These are phyloP conservation scores for Colletes gigas DNA, from an alignment of 1,140 invertebrate species.

Conservation along the genomic window DNA sequence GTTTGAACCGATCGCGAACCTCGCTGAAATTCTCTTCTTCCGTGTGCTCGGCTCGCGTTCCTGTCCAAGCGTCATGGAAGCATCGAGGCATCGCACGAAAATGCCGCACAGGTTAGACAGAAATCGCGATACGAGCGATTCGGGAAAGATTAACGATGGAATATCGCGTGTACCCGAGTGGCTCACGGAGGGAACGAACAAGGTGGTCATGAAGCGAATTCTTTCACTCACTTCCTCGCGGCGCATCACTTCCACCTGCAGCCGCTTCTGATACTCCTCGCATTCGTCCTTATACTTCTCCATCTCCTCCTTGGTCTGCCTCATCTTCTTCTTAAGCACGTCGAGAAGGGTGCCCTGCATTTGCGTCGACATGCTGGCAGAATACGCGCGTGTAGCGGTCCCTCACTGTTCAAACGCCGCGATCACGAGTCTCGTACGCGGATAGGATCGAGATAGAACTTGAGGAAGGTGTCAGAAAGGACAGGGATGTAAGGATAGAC, in stretches of 20 bases:
- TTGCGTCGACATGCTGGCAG: constrained; percentile 89
- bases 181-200: constrained; percentile 14
- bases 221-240: constrained; percentile 94
- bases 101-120: constrained; percentile 12
- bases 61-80: not conserved
- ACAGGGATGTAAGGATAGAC: not conserved
- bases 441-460: not conserved
- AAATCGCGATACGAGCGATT: not conserved
- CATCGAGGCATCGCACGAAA: not conserved
- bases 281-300: constrained; percentile 98
- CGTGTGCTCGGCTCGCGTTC: not conserved
- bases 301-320: constrained; percentile 98
- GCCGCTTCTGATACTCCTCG: constrained; percentile 94
- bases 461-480: not conserved
- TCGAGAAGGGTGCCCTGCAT: constrained; percentile 94
- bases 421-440: constrained; percentile 13
- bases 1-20: not conserved
- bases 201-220: constrained; percentile 9
- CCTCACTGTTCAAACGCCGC: constrained; percentile 35
- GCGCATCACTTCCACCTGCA: constrained; percentile 94
- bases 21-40: not conserved
- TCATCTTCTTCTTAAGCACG: constrained; percentile 99
- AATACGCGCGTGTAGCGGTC: constrained; percentile 46
- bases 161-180: constrained; percentile 12
- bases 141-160: constrained; percentile 4